Base-by-base conservation (phyloP, 2,797 vertebrate species). In the Micropoecilia bifurca region DNA sequence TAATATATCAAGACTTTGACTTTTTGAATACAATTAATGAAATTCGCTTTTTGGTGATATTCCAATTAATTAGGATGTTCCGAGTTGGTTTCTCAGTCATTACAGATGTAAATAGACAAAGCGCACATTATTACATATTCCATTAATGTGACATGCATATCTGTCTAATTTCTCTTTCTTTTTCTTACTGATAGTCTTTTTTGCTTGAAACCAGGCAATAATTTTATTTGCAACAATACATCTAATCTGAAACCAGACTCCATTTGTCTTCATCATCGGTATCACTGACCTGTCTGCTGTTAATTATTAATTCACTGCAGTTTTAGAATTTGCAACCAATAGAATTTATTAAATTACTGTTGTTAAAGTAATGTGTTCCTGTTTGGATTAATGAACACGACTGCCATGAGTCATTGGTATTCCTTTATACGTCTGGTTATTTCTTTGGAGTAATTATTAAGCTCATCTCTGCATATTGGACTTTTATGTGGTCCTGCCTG, bases 251-350 rank as follows among this genome's bases (percentile, higher is more conserved):
- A 93, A 80, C 89, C 63, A 25, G 66, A 75, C 87, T 84, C 83
- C 90, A 90, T 93, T 90, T 78, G 80, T 90, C 90, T 90, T 92
- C 90, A 91, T 94, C 85, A 86, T 90, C 85, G 89, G 88, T 83
- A 90, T 83, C 88, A 79, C 69, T 91, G 90, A 92, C 91, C 92
- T 89, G 87, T 87, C 88, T 82, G 87, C 90, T 75, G 85, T 85
- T 87, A 75, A 63, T 80, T 86, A 81, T 79, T 82, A 88, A 91
- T 79, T 82, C 84, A 61, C 83, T 50, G 74, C 81, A 4, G 74
- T 79, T 84, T 87, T 59, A 81, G 69, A 81, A 85, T 90, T 87
- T 81, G 81, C 80, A 25, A 25, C 73, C 90, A 68, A 68, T 50
- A 69, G 77, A 84, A 92, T 91, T 93, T 77, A 92, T 82, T 77